These are phyloP conservation scores for Acromyrmex heyeri DNA, from an alignment of 1,140 invertebrate species.

Conservation along the genomic window DNA sequence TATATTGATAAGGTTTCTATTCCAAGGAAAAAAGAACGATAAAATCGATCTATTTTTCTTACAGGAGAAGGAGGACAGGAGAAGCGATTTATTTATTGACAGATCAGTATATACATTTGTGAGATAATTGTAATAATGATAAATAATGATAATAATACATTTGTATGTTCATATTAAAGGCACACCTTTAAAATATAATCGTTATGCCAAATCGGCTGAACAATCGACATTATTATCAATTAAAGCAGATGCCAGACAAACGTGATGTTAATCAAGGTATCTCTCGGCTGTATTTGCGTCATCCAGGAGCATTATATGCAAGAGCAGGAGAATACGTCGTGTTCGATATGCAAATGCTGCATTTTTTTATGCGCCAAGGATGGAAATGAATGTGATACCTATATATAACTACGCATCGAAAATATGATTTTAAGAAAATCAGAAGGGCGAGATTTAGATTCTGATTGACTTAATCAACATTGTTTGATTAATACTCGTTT, in stretches of 20 bases:
- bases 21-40: no score
- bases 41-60: no score
- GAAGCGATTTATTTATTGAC: no score
- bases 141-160: background rate
- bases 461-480: no score
- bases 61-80: no score
- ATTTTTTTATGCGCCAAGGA: background rate
- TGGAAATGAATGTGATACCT: background rate
- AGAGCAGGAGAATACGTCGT: background rate
- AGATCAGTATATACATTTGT: background rate
- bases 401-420: no score
- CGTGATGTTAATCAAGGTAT: conserved; percentile 33
- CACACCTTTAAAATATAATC: background rate
- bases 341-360: background rate
- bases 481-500: no score
- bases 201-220: conserved; percentile 66
- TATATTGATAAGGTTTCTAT: no score
- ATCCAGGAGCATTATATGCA: conserved; percentile 34
- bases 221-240: conserved; percentile 44
- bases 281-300: conserved; percentile 47
- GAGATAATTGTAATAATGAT: background rate
- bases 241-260: background rate
- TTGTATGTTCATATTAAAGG: background rate
- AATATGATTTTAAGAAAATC: no score
- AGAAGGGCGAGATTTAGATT: no score